These are phyloP conservation scores for Atta colombica DNA, from an alignment of 1,140 invertebrate species.

Conservation along the genomic window DNA sequence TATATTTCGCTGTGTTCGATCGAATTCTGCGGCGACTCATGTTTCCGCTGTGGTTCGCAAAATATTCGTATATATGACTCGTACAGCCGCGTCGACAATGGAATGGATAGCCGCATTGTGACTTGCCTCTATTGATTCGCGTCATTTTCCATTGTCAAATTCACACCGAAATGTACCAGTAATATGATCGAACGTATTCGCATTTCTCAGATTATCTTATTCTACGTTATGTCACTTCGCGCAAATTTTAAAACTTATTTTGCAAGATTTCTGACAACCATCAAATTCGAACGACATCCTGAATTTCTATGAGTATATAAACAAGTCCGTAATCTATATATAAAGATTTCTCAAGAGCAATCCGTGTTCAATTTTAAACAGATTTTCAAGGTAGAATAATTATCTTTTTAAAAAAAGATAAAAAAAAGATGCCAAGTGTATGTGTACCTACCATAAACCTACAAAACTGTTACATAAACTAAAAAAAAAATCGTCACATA, in stretches of 20 bases:
- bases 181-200: not conserved
- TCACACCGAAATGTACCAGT: not conserved
- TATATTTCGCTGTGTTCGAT: constrained; percentile 16
- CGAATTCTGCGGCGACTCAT: constrained; percentile 36
- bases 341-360: not conserved
- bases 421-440: no score
- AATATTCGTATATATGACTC: constrained; percentile 41
- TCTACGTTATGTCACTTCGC: not conserved
- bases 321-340: not conserved
- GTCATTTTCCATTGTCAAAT: constrained; percentile 32
- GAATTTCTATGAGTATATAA: not conserved
- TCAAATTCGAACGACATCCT: not conserved
- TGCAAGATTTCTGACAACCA: not conserved
- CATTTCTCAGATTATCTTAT: not conserved
- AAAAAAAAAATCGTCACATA: no score
- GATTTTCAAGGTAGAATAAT: not conserved
- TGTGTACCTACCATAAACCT: no score
- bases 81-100: not conserved
- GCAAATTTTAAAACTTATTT: not conserved
- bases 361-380: not conserved
- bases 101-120: constrained; percentile 31
- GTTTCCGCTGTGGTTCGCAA: constrained; percentile 33
- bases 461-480: no score
- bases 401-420: no score
- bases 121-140: constrained; percentile 10